Evolutionary conservation across 2,888 invertebrate genomes (phyloP), one percentile per base, ranked within the genome.

Genomic region (Drosophila demipolita): DNA sequence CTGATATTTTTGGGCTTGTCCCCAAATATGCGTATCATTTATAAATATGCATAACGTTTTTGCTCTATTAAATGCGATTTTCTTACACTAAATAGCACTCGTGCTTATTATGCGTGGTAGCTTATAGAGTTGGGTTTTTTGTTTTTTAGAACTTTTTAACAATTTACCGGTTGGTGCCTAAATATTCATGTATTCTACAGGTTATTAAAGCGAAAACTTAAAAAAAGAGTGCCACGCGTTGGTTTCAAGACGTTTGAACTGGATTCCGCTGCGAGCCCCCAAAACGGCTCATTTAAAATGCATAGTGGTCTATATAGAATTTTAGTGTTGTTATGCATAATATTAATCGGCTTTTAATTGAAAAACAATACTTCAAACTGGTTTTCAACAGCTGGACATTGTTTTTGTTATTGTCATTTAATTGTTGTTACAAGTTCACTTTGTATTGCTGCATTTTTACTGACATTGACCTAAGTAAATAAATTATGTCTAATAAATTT

Each of bases 251-350:
- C 52, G 57, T 54, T 38, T 73, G 71, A 82, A 73, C 75, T 78
- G 75, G 74, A 75, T 79, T 83, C 32, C 42, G 78, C 64, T 79
- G 76, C 88, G 83, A 89, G 90, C 88, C 88, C 89, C 90, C 87
- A 75, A 82, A 87, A 83, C n/a, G 36, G 32, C 32, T 42, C 32
- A 35, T 49, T 48, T 17, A 17, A 54, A 54, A 54, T 36, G 42
- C 45, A 45, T 15, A 45, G 15, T 45, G 42, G 36, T 33, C 26
- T n/a, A 38, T 38, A 38, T 58, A 12, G 29, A 29, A 35, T 42
- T 11, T 15, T 15, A 33, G 11, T 29, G 8, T 58, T 57, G 7
- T 50, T 59, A 26, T 59, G 55, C 40, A 49, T 52, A 66, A 50
- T 29, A 20, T 55, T 50, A 38, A 48, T 32, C 38, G 40, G 50